These are phyloP conservation scores for Ictalurus furcatus DNA, from an alignment of 2,113 vertebrate species.

Conservation along the genomic window DNA sequence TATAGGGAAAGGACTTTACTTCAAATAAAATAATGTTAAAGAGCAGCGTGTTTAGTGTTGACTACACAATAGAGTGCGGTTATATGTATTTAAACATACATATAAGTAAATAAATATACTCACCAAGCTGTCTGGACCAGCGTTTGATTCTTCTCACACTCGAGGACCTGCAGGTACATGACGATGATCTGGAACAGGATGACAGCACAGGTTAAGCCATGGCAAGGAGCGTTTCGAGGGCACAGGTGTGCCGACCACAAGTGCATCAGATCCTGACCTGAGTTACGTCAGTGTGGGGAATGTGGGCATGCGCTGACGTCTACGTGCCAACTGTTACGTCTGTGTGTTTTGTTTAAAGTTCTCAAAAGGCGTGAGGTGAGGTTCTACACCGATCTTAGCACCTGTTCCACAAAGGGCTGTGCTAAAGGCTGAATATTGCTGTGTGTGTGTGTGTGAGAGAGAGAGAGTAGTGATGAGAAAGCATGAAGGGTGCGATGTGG, in stretches of 20 bases:
- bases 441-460: neutral
- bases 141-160: conserved; percentile 97
- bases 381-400: neutral
- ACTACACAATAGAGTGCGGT: conserved; percentile 44
- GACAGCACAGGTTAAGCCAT: conserved; percentile 29
- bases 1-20: conserved; percentile 4
- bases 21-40: neutral
- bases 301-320: neutral
- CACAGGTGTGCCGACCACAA: conserved; percentile 39
- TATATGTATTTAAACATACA: neutral
- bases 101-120: conserved; percentile 65
- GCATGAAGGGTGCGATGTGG: neutral
- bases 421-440: neutral
- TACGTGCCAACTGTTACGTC: neutral
- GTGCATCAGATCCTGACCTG: neutral
- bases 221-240: neutral
- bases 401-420: neutral
- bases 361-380: neutral
- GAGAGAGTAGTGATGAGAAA: neutral
- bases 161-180: conserved; percentile 98
- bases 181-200: conserved; percentile 88
- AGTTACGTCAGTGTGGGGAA: neutral
- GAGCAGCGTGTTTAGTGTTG: conserved; percentile 33
- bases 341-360: neutral
- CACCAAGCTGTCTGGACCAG: conserved; percentile 99